These are phyloP conservation scores for Diplodus sargus DNA, from an alignment of 2,797 vertebrate species.

Conservation along the genomic window DNA sequence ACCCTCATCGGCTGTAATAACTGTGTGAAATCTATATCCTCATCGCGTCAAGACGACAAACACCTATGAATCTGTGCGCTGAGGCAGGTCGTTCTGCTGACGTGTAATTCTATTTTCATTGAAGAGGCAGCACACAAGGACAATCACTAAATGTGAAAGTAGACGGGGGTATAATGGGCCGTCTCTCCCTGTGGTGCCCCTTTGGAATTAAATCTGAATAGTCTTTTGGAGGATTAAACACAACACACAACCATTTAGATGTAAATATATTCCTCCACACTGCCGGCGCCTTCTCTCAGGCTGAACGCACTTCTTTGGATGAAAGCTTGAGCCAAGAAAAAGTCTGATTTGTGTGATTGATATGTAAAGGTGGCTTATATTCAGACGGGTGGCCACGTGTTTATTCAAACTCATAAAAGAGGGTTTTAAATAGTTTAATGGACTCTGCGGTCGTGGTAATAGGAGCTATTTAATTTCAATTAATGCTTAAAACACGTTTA, in stretches of 20 bases:
- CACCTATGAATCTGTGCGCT: constrained; percentile 1
- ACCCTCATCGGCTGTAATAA: constrained; percentile 28
- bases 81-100: constrained; percentile 14
- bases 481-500: not conserved
- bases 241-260: constrained; percentile 49
- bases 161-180: constrained; percentile 13
- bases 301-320: not conserved
- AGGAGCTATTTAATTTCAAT: not conserved
- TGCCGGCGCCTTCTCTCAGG: constrained; percentile 33
- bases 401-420: not conserved
- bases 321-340: constrained; percentile 1
- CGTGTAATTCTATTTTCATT: constrained; percentile 32
- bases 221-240: constrained; percentile 47
- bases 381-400: not conserved
- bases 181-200: constrained; percentile 19
- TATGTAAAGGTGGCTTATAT: constrained; percentile 13
- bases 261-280: constrained; percentile 52
- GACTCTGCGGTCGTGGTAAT: not conserved
- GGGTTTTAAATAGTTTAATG: not conserved
- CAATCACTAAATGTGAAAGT: constrained; percentile 31
- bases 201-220: constrained; percentile 34
- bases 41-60: constrained; percentile 5
- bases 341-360: constrained; percentile 11
- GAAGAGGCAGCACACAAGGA: constrained; percentile 30
- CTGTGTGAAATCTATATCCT: constrained; percentile 24